Conservation (phyloP, 2,888 invertebrate species). For the Pediacus dermestoides region DNA sequence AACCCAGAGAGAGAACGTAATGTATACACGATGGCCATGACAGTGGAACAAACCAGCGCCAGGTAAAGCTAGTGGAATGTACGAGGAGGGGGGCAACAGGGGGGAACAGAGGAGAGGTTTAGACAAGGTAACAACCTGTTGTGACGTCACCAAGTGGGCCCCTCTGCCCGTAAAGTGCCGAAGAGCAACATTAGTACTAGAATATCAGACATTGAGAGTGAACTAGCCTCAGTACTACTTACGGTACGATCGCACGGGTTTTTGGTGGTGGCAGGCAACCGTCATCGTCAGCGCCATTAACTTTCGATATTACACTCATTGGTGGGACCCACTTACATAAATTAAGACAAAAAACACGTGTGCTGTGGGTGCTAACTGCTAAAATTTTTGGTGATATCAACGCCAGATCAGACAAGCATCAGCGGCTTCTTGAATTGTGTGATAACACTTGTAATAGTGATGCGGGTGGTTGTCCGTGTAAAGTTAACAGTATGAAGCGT, state of each 20-base stretch:
- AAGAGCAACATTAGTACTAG: constrained; percentile 24
- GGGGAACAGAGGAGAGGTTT: constrained; percentile 21
- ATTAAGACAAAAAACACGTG: constrained; percentile 31
- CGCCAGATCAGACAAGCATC: constrained; percentile 18
- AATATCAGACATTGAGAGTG: constrained; percentile 26
- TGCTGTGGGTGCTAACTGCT: neutral
- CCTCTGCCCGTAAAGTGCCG: constrained; percentile 31
- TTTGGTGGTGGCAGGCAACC: constrained; percentile 13
- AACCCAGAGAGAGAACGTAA: constrained; percentile 23
- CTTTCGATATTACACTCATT: constrained; percentile 39
- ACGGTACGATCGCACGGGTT: constrained; percentile 16
- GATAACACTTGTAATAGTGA: neutral
- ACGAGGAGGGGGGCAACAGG: constrained; percentile 27
- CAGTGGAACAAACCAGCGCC: constrained; percentile 44
- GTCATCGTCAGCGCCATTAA: too few relatives aligned
- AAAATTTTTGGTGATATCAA: constrained; percentile 21
- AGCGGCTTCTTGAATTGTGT: constrained; percentile 1
- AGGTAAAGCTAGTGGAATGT: constrained; percentile 45
- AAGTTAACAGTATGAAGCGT: constrained; percentile 59
- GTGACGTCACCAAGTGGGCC: constrained; percentile 45
- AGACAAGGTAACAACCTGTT: constrained; percentile 50
- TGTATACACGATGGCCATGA: constrained; percentile 49
- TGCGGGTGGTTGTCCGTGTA: neutral
- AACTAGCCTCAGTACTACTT: constrained; percentile 21
- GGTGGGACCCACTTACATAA: constrained; percentile 40